Base-by-base conservation (phyloP, 2,113 vertebrate genomes). In the Lethenteron reissneri region DNA sequence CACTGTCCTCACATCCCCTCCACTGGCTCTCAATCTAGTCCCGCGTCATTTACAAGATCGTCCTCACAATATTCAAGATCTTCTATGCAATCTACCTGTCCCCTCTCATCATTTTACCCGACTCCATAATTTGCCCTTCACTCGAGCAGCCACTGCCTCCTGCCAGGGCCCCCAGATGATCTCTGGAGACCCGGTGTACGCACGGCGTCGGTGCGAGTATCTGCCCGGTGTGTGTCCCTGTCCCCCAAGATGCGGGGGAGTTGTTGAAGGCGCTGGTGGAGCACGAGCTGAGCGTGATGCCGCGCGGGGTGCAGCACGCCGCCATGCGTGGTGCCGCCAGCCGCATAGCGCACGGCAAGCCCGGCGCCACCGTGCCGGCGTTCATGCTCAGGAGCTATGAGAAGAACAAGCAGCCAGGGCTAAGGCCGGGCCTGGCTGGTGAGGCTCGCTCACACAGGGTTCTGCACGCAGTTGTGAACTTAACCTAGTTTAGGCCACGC, bases 361-460 rank as follows among this genome's bases (percentile, higher is more conserved):
- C 87, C 0, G 73, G 92, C 70, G 84, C 90, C 58, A 84, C 86
- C 58, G 80, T 96, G 74, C 89, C 91, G 2, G 81, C 78, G 3
- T 97, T 99, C 73, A 83, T 95, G 78, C 78, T 95, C 72, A 95
- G 86, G 78, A 87, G 84, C 72, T 94, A 97, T 14, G 91, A 96
- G 78, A 95, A 85, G 73, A 97, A 95, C 77, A 90, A 85, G 70
- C 92, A 96, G 75, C 94, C 94, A 5, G 94, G 92, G 7, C 79
- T 99, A 73, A 96, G 88, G 2, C 83, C 89, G 14, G 92, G 91
- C 69, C 85, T 99, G 15, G 88, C 94, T 80, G 90, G 94, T 94
- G 73, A 77, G 56, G 15, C 56, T 60, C 25, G 3, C 7, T 57
- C 41, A 41, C 41, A 41, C 41, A 41, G 41, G 41, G 41, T 41